Evolutionary conservation across 2,888 invertebrate species (phyloP).

Genomic region (Eurois occulta): DNA sequence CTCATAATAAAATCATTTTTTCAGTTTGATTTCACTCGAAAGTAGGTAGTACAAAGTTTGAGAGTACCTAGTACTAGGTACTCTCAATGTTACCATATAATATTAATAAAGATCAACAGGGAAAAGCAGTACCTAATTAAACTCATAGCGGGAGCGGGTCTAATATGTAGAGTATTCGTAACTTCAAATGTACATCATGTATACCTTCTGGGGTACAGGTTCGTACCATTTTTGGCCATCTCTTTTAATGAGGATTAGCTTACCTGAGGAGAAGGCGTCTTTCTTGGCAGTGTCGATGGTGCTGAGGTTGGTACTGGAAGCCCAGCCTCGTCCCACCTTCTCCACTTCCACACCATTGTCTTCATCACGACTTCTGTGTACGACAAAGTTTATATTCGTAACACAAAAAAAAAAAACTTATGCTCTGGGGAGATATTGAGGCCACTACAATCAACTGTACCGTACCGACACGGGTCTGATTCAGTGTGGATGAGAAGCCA

Average conservation of each 20-base stretch:
- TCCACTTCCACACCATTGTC: conserved; percentile 85
- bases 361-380: conserved; percentile 86
- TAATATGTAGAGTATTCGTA: too few species aligned
- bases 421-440: neutral
- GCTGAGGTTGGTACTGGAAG: conserved; percentile 93
- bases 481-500: neutral
- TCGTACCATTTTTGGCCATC: neutral
- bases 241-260: conserved; percentile 26
- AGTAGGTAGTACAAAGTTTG: too few species aligned
- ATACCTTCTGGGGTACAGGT: neutral
- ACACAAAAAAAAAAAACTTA: neutral
- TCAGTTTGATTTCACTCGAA: too few species aligned
- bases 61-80: too few species aligned
- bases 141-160: too few species aligned
- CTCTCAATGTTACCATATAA: too few species aligned
- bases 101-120: too few species aligned
- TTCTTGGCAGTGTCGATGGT: conserved; percentile 84
- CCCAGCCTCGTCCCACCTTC: conserved; percentile 92
- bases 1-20: too few species aligned
- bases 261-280: conserved; percentile 87
- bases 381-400: conserved; percentile 21
- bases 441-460: neutral
- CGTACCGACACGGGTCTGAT: neutral
- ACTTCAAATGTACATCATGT: too few species aligned
- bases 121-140: too few species aligned